Evolutionary conservation across 2,797 vertebrate species (phyloP).

Genomic region (Spinus pinus): DNA sequence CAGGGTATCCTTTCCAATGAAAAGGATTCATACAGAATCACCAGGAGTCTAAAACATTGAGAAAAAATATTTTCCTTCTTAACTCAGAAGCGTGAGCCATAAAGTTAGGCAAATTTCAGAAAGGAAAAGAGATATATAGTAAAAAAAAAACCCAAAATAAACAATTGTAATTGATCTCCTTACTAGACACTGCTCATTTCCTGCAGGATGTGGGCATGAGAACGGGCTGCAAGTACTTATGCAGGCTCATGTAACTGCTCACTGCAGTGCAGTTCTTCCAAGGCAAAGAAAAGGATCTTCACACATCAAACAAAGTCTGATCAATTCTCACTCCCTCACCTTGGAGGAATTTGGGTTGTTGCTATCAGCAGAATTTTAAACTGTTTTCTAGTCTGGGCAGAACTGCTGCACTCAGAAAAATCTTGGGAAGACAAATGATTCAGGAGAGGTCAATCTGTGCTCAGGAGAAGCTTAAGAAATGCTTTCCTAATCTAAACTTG

Average conservation of each 20-base stretch:
- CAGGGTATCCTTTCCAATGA: background rate
- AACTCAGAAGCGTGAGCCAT: background rate
- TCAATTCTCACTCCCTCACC: background rate
- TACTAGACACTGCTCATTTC: background rate
- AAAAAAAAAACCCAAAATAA: background rate
- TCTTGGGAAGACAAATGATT: background rate
- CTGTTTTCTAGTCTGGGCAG: background rate
- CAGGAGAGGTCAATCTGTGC: background rate
- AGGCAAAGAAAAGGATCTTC: conserved; percentile 13
- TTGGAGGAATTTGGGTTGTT: conserved; percentile 18
- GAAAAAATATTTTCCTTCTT: background rate
- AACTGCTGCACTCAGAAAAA: conserved; percentile 15
- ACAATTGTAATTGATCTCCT: background rate
- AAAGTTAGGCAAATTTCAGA: background rate
- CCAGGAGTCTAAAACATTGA: background rate
- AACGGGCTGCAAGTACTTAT: background rate
- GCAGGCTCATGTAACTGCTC: conserved; percentile 1
- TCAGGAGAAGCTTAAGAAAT: background rate
- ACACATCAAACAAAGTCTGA: background rate
- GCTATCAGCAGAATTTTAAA: background rate
- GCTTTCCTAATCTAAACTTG: background rate
- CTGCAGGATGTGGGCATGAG: background rate
- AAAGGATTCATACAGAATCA: background rate
- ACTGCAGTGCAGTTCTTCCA: background rate
- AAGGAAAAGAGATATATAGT: background rate